phyloP scores from a whole-genome alignment of 2,113 vertebrate genomes.

The Oreochromis aureus region DNA sequence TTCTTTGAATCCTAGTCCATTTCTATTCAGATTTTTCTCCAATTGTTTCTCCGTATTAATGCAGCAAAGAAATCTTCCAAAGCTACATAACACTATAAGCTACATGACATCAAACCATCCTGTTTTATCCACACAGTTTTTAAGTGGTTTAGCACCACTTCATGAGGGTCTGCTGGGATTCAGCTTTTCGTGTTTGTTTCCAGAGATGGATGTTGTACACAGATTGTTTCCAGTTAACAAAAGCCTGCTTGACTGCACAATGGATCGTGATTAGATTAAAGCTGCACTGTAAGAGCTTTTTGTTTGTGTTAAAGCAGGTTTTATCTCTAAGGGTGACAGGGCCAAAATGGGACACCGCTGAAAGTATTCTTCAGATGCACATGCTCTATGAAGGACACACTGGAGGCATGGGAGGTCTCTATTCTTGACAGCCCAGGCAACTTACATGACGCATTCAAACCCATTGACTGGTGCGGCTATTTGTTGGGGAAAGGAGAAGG shows the following conservation, averaged over 20 bases:
- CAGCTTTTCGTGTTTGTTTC: slow-evolving; percentile 53
- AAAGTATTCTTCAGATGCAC: slow-evolving; percentile 4
- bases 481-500: not conserved
- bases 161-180: slow-evolving; percentile 35
- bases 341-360: slow-evolving; percentile 39
- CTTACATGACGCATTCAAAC: slow-evolving; percentile 1
- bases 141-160: slow-evolving; percentile 45
- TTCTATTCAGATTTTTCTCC: not conserved
- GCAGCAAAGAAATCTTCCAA: not conserved
- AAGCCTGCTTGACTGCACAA: slow-evolving; percentile 68
- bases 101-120: not conserved
- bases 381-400: slow-evolving; percentile 11
- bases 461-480: not conserved
- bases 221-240: slow-evolving; percentile 69
- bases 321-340: slow-evolving; percentile 50
- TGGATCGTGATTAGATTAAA: slow-evolving; percentile 68
- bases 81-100: not conserved
- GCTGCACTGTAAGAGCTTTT: slow-evolving; percentile 63
- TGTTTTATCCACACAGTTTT: slow-evolving; percentile 24
- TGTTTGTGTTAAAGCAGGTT: slow-evolving; percentile 52
- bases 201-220: slow-evolving; percentile 65
- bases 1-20: not conserved
- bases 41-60: not conserved
- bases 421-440: not conserved
- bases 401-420: slow-evolving; percentile 1